Percentiles rank a stretch among this genome's conserved stretches.
Conservation (phyloP, 2,113 vertebrate genomes). For the Poeciliopsis prolifica region DNA sequence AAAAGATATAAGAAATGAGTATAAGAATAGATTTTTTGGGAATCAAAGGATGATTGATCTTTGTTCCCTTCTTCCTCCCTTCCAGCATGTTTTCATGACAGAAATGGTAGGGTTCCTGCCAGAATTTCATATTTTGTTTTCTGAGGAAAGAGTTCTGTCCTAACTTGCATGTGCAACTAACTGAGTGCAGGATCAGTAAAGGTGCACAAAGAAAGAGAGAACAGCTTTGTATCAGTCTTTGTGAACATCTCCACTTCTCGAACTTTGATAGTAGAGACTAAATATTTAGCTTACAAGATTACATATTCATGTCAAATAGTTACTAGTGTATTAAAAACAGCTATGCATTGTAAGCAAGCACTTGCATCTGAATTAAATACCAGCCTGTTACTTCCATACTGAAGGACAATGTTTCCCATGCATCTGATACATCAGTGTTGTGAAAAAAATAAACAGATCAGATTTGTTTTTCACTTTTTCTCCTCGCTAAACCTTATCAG, state of each 20-base stretch:
- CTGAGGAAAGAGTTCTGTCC: slow-evolving; percentile 46
- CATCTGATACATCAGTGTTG: slow-evolving; percentile 18
- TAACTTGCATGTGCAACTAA: slow-evolving; percentile 70
- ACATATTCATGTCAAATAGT: background rate
- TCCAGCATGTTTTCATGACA: slow-evolving; percentile 61
- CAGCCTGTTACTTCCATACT: too few species aligned
- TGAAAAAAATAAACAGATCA: background rate
- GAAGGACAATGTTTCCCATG: too few species aligned
- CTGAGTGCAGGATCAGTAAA: slow-evolving; percentile 58
- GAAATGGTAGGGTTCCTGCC: slow-evolving; percentile 70
- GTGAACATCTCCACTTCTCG: slow-evolving; percentile 21
- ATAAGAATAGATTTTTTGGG: background rate
- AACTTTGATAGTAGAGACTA: slow-evolving; percentile 19
- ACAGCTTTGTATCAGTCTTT: slow-evolving; percentile 41
- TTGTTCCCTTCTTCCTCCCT: slow-evolving; percentile 21
- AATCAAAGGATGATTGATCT: background rate
- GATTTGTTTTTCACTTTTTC: background rate
- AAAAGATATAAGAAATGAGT: background rate
- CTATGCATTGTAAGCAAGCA: background rate
- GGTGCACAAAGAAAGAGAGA: slow-evolving; percentile 43
- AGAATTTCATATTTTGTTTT: slow-evolving; percentile 76
- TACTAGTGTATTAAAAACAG: background rate
- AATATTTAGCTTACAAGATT: background rate
- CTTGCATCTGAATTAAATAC: background rate
- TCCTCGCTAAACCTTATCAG: background rate